Evolutionary conservation across 2,797 vertebrate genomes (phyloP), one percentile per base, ranked within the genome.

Genomic region (Characodon lateralis): DNA sequence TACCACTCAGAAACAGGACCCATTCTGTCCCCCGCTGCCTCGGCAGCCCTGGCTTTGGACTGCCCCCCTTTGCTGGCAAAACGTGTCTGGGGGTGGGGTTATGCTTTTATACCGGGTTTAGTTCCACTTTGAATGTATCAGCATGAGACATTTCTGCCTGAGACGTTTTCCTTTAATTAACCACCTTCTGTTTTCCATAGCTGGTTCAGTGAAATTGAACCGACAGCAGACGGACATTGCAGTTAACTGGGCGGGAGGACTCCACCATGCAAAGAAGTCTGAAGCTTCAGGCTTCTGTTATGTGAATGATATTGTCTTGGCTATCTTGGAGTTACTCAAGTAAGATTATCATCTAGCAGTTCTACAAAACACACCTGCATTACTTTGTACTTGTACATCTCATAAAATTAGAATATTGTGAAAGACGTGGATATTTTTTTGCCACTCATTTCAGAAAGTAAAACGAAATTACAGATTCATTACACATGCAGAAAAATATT

Each of bases 211-310:
- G 87, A 98, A 98, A 83, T 88, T 98, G 87, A 98, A 98, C 92
- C 93, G 96, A 72, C 97, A 98, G 73, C 97, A 98, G 79, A 98
- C 97, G 5, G 97, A 98, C 87, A 97, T 98, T 77, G 97, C 97
- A 22, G 96, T 98, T 81, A 98, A 98, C 85, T 98, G 97, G 97
- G 97, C 97, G 39, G 97, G 97, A 89, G 97, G 97, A 73, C 95
- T 98, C 79, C 97, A 98, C 91, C 97, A 98, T 26, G 97, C 97
- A 20, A 98, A 98, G 93, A 98, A 98, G 83, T 98, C 97, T 0
- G 97, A 98, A 83, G 97, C 97, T 2, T 98, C 97, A 24, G 97
- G 97, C 59, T 98, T 98, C 89, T 98, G 97, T 92, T 98, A 98
- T 0, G 97, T 98, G 46, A 98, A 98, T 77, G 97, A 98, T 91